Conservation (phyloP, 2,888 invertebrate genomes). For the Rhaphigaster nebulosa region DNA sequence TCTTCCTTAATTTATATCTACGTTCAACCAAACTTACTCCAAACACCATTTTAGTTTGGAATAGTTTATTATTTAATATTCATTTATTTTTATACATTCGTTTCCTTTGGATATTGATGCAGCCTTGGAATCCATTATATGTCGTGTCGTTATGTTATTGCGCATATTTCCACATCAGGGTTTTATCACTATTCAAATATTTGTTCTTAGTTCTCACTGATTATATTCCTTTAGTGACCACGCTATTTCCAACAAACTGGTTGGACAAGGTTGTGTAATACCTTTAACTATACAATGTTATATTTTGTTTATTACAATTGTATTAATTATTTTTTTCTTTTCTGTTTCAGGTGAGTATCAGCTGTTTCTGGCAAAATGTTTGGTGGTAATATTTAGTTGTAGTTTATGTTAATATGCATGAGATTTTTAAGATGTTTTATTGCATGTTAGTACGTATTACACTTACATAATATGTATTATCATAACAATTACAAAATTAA, state of each 20-base stretch:
- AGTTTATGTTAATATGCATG: background rate
- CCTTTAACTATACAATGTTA: background rate
- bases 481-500: too few relatives aligned
- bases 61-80: too few relatives aligned
- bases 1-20: too few relatives aligned
- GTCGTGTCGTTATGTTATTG: background rate
- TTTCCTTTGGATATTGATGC: too few relatives aligned
- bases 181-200: conserved; percentile 12
- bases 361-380: background rate
- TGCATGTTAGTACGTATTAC: background rate
- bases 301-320: background rate
- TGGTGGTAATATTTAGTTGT: background rate
- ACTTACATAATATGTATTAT: background rate
- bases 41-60: too few relatives aligned
- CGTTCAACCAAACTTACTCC: too few relatives aligned
- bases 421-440: background rate
- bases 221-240: background rate
- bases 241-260: background rate
- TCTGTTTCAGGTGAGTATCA: conserved; percentile 34
- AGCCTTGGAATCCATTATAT: too few relatives aligned
- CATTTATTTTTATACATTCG: too few relatives aligned
- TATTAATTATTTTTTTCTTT: background rate
- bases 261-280: background rate
- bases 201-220: background rate
- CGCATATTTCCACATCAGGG: background rate